Base-by-base conservation (phyloP, 2,797 vertebrate genomes). In the Florisuga fusca region DNA sequence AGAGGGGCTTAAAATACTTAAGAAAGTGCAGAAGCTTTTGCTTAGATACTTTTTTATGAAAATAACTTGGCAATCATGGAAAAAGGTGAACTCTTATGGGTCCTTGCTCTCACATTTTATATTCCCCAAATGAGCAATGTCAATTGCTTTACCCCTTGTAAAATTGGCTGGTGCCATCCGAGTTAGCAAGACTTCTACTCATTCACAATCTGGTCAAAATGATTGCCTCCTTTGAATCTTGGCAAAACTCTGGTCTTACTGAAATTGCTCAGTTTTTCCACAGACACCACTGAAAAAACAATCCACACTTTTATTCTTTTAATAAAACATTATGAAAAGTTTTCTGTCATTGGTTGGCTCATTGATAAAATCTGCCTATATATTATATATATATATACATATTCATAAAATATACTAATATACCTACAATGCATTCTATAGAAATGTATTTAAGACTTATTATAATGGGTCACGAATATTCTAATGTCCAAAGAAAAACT, bases 171-270 rank as follows among this genome's bases (percentile, higher is more conserved):
- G 41, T 93, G 79, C 58, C 55, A 18, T 72, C 53, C 13, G 34
- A 74, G 45, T 79, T 90, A 79, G 85, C 33, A 68, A 66, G 33
- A n/a, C 50, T 82, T 81, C 72, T 50, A 58, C 19, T 48, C 51
- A 64, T 61, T 91, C 89, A 74, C 45, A 77, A 33, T 67, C 46
- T 68, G 71, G 89, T 67, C 84, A 77, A 90, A 92, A 72, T 5
- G 2, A 95, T 85, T 87, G 67, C n/a, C 22, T 79, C 50, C 71
- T 90, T 84, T 94, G 91, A 96, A 95, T 80, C 45, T 71, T 79
- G 50, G 36, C 43, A 87, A 76, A 84, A 53, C 21, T 58, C 59
- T 90, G 63, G 54, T 64, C 57, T 74, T 53, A 34, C 41, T 64
- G 81, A 89, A 84, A 94, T 89, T 87, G 78, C 75, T 77, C 76